Evolutionary conservation across 2,797 vertebrate species (phyloP), one percentile per base, ranked within the genome.

Genomic region (Poecile montanus): DNA sequence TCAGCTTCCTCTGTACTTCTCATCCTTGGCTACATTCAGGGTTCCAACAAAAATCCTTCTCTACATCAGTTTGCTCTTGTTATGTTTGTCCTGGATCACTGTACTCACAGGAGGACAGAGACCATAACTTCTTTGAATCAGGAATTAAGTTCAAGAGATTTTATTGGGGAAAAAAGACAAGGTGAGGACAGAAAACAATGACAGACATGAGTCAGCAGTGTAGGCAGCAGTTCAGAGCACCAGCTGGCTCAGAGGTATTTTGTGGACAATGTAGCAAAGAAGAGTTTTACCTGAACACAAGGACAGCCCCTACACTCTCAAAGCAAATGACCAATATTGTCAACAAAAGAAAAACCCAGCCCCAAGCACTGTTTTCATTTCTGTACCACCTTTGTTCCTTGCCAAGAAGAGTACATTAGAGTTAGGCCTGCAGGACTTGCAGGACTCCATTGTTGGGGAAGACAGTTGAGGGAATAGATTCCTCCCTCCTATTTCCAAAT

Each of bases 1-100:
- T 94, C 44, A 40, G 40, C 40, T 93, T 95, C 63, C 62, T 90
- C 83, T 57, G 13, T 45, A 67, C 63, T 95, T 87, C 63, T 94
- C 53, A 80, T 73, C 82, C 50, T 88, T 90, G 79, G 40, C 71
- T 85, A 67, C 6, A 0, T 61, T 79, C 18, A 68, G 60, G 42
- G 45, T 73, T 88, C 74, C 70, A 94, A 78, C 12, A 91, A 76
- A 81, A 94, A 26, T 74, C 88, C 66, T 34, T 73, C 60, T 81
- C 58, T 72, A 2, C 47, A 77, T 85, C 79, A 79, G 29, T 93
- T 88, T 84, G 45, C 56, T 77, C 50, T 15, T n/a, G 11, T 88
- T 73, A 63, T 26, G 42, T 93, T 90, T 94, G 87, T 74, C 27
- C 83, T 90, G 79, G 77, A 89, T 79, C 60, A 63, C 29, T 50